Base-by-base conservation (phyloP, 2,888 invertebrate species). In the Acanthococcus lagerstroemiae region DNA sequence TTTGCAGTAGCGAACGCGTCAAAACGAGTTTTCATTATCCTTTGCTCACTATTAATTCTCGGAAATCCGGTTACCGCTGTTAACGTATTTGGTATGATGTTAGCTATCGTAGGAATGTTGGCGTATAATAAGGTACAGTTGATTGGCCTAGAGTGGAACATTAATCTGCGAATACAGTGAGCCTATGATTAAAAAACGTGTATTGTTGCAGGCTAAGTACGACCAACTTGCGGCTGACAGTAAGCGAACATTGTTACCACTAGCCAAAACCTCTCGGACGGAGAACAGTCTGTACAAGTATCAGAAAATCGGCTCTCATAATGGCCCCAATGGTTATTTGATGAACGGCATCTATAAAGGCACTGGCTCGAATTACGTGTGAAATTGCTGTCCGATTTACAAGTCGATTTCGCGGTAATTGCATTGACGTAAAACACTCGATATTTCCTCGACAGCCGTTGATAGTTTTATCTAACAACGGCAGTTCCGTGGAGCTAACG, bases 1-100 rank as follows among this genome's bases (percentile, higher is more conserved):
- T 96, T 96, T 78, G 94, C 95, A 0, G 95, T 96, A 66, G 94
- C 94, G 61, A 95, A 91, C 77, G 91, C 93, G 25, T 92, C 94
- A 63, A 96, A 96, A 79, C 82, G 95, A 72, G 91, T 94, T 71
- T 89, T 86, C 72, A 91, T 96, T 66, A 95, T 96, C 74, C 86
- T 83, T 12, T 86, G 90, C 30, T 95, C 95, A 55, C 80, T 96
- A 71, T 77, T 95, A 70, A 80, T 92, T 73, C 79, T 96, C 71
- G 87, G 88, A 65, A 96, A 96, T 80, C 95, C 95, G 4, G 94
- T 96, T 45, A 88, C 95, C 46, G 80, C 84, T 72, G 77, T 85
- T 58, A 96, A 95, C 78, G 79, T 94, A 71, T 80, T 87, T 60
- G 96, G 95, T 69, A 96, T 96, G 95, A 79, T 87, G 69, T 76